phyloP scores from a whole-genome alignment of 23 tunicate genomes.

The Halocynthia roretzi region DNA sequence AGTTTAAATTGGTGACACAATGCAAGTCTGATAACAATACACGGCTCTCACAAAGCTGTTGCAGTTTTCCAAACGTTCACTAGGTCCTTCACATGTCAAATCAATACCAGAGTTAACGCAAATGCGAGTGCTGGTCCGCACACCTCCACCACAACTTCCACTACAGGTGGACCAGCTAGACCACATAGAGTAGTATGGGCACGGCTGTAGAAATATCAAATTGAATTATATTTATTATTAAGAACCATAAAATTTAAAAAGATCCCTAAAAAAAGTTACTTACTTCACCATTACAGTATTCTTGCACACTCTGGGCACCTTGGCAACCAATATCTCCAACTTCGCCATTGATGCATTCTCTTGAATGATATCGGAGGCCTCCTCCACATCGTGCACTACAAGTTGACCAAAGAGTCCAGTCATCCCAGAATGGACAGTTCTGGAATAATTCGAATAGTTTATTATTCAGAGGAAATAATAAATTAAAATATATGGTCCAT shows the following conservation, averaged over 20 bases:
- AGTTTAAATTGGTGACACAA: not conserved
- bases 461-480: no score
- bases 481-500: not conserved
- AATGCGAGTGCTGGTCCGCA: not conserved
- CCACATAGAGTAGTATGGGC: slow-evolving; percentile 31
- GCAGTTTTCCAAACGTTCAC: slow-evolving; percentile 4
- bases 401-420: slow-evolving; percentile 37
- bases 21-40: not conserved
- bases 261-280: not conserved
- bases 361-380: slow-evolving; percentile 22
- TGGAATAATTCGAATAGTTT: not conserved
- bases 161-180: slow-evolving; percentile 22
- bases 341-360: slow-evolving; percentile 44
- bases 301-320: slow-evolving; percentile 16
- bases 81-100: slow-evolving; percentile 2
- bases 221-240: not conserved
- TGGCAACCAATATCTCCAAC: slow-evolving; percentile 29
- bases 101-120: slow-evolving; percentile 5
- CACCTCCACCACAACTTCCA: slow-evolving; percentile 10
- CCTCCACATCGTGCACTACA: slow-evolving; percentile 58
- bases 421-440: slow-evolving; percentile 29
- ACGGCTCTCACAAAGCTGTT: not conserved
- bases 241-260: not conserved
- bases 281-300: slow-evolving; percentile 26
- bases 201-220: slow-evolving; percentile 12